phyloP scores from a whole-genome alignment of 2,888 invertebrate genomes.

The Nebria brevicollis region DNA sequence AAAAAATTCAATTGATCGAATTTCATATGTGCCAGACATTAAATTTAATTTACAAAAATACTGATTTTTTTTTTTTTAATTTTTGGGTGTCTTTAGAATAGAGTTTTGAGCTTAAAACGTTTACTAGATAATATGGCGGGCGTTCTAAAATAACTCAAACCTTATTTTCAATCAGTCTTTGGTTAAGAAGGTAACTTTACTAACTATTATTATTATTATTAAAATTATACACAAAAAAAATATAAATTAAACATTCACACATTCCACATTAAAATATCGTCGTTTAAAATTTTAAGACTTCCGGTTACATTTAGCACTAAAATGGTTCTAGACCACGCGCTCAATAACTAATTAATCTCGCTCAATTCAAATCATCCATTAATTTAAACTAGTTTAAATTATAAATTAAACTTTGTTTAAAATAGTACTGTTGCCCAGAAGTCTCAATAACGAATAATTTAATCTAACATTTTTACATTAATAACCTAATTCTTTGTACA shows the following conservation, averaged over 20 bases:
- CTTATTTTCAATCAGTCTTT: slow-evolving; percentile 35
- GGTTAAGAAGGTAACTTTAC: slow-evolving; percentile 39
- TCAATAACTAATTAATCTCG: no score
- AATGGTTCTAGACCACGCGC: no score
- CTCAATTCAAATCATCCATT: no score
- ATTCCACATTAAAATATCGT: neutral
- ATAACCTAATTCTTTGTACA: neutral
- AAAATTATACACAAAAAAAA: neutral
- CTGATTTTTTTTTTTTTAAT: neutral
- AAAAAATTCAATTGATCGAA: neutral
- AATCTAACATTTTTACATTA: neutral
- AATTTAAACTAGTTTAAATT: no score
- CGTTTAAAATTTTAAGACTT: no score
- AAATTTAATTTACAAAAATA: neutral
- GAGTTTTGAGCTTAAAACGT: neutral
- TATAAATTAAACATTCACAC: neutral
- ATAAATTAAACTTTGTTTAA: no score
- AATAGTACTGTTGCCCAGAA: no score
- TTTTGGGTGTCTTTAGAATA: neutral
- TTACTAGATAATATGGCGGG: slow-evolving; percentile 11
- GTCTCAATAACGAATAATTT: neutral
- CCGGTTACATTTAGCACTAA: no score
- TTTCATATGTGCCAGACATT: neutral
- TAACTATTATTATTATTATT: neutral
- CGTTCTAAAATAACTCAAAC: slow-evolving; percentile 5